Base-by-base conservation (phyloP, 2,888 invertebrate genomes). In the Eudemis profundana region DNA sequence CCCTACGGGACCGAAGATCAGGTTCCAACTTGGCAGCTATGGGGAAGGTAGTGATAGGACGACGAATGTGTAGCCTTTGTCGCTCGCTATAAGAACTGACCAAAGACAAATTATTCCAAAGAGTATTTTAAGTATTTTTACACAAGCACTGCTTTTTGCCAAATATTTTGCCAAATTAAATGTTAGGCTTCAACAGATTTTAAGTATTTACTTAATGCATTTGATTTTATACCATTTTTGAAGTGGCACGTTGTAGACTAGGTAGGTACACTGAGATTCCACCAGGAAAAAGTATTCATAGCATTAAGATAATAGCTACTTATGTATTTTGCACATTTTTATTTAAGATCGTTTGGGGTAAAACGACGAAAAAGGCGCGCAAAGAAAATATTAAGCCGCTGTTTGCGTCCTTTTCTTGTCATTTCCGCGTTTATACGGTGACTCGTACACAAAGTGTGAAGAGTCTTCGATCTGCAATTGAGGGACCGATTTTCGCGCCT, bases 31-130 rank as follows among this genome's bases (percentile, higher is more conserved):
- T 54, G 82, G 72, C 66, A 74, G 67, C 65, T 72, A 75, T 40
- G 74, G 74, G 42, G 65, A 69, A 42, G 71, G 72, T 67, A 72
- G 73, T 69, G 77, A 80, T 64, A 78, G 69, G 62, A 82, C 82
- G 74, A 76, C 78, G 38, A 81, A 82, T 68, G 71, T 81, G 57
- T 86, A 87, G 81, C 81, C 70, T 77, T 82, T 85, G 85, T 88
- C 85, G 85, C 84, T 88, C 83, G 79, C 77, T 87, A 71, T 87
- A 84, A 81, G 77, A 77, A 82, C 27, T 12, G 54, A 63, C 87
- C 86, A 88, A 87, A 89, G 85, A 86, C 72, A 74, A n/a, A 75
- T 33, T 74, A 71, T 71, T 66, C 74, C 71, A 72, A 69, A 76
- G 66, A 69, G 67, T 70, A 69, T 66, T 60, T 47, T 68, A 49